Evolutionary conservation across 2,113 vertebrate genomes (phyloP), one percentile per base, ranked within the genome.

Genomic region (Vidua chalybeata): DNA sequence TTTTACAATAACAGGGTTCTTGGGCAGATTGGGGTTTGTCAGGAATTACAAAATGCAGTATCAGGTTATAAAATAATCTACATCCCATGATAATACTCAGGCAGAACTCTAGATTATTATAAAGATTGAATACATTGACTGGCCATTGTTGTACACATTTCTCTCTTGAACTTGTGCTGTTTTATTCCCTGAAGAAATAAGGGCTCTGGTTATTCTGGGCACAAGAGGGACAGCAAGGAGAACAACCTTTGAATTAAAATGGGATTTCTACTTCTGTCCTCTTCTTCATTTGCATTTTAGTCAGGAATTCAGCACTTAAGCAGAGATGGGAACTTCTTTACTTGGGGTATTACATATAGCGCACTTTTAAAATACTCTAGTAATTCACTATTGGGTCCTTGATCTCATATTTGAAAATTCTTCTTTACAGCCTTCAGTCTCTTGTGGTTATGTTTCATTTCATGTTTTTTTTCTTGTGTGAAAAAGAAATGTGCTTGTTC

Each of bases 401-500:
- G 39, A 35, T 66, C 35, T 49, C 58, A 23, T 92, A 68, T 58
- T 83, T 84, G 43, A 67, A 76, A 71, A 63, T 61, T 76, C 27
- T 75, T 87, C 37, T 82, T 87, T 62, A 39, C 35, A 68, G 15
- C 43, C 68, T 88, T 89, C 48, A 83, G 66, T 87, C 58, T 86
- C 18, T 59, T 67, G 46, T 80, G 73, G 45, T 83, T 93, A 30
- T 55, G 58, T 93, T 93, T 58, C 83, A 79, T 95, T 96, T 95
- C 61, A 28, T 78, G 4, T 39, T 52, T 33, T 68, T 68, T 77
- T 26, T 22, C 76, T 51, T 68, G 13, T 35, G 30, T 43, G 46
- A 27, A 43, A 80, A 76, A 56, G 62, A 39, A 45, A 62, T 13
- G 31, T 35, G 33, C 28, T 88, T 63, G 19, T 49, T 81, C 24